These are phyloP conservation scores for Chaetodon trifasciatus DNA, from an alignment of 2,797 vertebrate genomes.

Conservation along the genomic window DNA sequence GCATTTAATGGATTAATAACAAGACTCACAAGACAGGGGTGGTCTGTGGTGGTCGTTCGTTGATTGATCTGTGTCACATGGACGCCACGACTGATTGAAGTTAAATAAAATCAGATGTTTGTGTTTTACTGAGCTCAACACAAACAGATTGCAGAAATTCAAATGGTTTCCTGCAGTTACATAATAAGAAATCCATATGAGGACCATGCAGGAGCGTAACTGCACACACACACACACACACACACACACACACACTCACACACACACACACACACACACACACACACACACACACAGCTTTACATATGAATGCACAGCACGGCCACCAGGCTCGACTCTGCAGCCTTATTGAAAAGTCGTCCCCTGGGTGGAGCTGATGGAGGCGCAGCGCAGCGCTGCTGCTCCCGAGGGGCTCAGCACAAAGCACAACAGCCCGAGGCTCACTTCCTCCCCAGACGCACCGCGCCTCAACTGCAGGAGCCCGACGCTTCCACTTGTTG, in stretches of 20 bases:
- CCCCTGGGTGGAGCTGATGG: slow-evolving; percentile 40
- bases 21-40: no score
- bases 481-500: slow-evolving; percentile 39
- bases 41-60: background rate
- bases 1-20: no score
- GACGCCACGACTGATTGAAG: background rate
- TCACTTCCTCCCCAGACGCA: slow-evolving; percentile 29
- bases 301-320: slow-evolving; percentile 20
- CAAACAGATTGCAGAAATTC: background rate
- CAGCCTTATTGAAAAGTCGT: slow-evolving; percentile 47
- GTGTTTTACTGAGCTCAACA: background rate
- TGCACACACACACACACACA: background rate
- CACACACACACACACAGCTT: background rate
- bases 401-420: slow-evolving; percentile 40
- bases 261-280: background rate
- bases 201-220: background rate
- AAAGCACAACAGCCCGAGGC: slow-evolving; percentile 46
- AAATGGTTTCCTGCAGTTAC: background rate
- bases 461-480: slow-evolving; percentile 8
- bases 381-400: background rate
- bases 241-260: no score
- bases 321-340: slow-evolving; percentile 1
- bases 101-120: background rate
- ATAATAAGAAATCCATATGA: background rate
- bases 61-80: background rate